Base-by-base conservation (phyloP, 2,797 vertebrate species). In the Nothura maculosa region DNA sequence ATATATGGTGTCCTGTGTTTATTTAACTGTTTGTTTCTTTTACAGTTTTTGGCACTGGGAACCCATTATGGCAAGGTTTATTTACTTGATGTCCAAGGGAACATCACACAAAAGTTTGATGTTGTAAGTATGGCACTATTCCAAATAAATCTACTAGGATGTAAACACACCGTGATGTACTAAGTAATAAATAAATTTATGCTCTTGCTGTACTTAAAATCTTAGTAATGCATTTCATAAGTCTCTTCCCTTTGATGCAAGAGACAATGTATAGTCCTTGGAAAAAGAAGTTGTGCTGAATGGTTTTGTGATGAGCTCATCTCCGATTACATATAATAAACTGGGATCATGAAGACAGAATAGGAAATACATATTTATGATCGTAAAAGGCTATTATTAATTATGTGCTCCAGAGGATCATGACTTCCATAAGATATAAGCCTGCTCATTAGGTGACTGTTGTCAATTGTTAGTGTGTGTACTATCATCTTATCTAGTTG, bases 61-160 rank as follows among this genome's bases (percentile, higher is more conserved):
- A 99, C 99, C 10, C 99, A 99, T 98, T 99, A 99, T 94, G 99
- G 99, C 91, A 99, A 99, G 93, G 99, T 99, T 92, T 99, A 98
- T 97, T 98, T 99, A 90, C 98, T 99, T 96, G 99, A 99, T 94
- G 97, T 99, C 97, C 99, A 99, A 94, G 99, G 99, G 95, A 99
- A 99, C 95, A 97, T 99, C 93, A 99, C 99, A 34, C 99, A 99
- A 97, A 99, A 99, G 97, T 99, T 99, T 98, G 99, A 99, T 94
- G 98, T 99, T 96, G 99, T 99, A 98, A 99, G 99, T 99, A 98
- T 92, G 61, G 27, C 18, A 6, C 91, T 79, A 69, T 73, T 91
- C 30, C 74, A 13, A 84, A 55, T 15, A 27, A 20, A 21, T 78
- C 63, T 77, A 24, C 34, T 67, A 18, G 16, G 40, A 14, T 66